Conservation (phyloP, 53 echinoderm and acorn worm species). For the Apostichopus leukothele region DNA sequence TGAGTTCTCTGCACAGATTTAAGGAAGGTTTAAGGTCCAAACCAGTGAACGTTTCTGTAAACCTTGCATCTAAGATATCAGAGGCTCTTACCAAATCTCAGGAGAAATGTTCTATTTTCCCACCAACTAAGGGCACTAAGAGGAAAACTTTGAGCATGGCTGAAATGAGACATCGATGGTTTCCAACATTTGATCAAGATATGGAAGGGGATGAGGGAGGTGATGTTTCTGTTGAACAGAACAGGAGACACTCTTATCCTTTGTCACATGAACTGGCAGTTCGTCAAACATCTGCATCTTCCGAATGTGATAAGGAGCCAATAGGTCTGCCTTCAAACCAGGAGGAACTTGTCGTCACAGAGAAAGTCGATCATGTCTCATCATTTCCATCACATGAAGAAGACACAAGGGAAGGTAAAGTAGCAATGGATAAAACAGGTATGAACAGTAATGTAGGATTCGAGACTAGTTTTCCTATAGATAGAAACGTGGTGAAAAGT, state of each 20-base stretch:
- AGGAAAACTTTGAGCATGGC: not conserved
- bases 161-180: not conserved
- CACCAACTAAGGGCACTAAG: not conserved
- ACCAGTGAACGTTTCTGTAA: not conserved
- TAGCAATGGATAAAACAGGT: not conserved
- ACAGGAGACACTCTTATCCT: not conserved
- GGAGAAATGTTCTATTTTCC: not conserved
- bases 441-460: not conserved
- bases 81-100: constrained; percentile 3
- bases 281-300: not conserved
- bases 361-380: not conserved
- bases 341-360: not conserved
- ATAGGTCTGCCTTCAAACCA: no score
- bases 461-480: not conserved
- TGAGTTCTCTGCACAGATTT: constrained; percentile 30
- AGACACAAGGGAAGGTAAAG: not conserved
- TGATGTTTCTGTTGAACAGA: not conserved
- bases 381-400: not conserved
- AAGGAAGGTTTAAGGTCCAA: constrained; percentile 18
- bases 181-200: not conserved
- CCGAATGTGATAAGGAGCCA: not conserved
- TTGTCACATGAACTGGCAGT: constrained; percentile 15
- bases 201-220: not conserved
- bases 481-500: no score
- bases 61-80: constrained; percentile 21